Conservation (phyloP, 2,797 vertebrate species). For the Microcaecilia unicolor region DNA sequence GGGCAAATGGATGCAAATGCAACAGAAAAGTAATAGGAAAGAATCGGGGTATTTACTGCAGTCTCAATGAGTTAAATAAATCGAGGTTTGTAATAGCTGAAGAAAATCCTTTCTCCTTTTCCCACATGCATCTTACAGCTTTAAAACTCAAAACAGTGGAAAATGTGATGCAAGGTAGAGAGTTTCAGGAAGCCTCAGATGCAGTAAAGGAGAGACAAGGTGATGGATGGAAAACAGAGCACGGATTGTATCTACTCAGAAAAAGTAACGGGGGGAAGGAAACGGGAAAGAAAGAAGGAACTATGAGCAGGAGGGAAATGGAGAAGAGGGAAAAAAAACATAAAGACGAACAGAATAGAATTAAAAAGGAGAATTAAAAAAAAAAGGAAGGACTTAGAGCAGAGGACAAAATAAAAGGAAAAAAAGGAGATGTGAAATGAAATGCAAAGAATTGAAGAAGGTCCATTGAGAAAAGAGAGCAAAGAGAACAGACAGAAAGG, state of each 20-base stretch:
- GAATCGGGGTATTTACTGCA: not conserved
- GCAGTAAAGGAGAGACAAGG: not conserved
- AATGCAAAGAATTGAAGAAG: not conserved
- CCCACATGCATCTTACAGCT: not conserved
- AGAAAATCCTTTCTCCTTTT: not conserved
- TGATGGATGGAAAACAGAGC: not conserved
- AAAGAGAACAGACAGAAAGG: not conserved
- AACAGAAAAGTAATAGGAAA: not conserved
- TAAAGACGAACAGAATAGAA: too few species aligned
- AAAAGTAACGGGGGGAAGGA: not conserved
- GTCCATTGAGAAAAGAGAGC: not conserved
- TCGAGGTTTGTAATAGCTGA: too few species aligned
- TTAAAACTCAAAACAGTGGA: too few species aligned
- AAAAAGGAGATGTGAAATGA: not conserved
- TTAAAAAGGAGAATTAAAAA: too few species aligned
- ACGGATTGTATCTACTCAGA: too few species aligned
- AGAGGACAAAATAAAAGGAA: not conserved
- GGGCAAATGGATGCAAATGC: not conserved
- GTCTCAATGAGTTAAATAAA: too few species aligned
- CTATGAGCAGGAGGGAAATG: conserved; percentile 5
- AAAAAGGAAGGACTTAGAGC: not conserved
- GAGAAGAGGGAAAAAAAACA: not conserved
- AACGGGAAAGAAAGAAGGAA: not conserved
- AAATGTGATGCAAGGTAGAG: too few species aligned
- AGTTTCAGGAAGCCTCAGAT: too few species aligned